Base-by-base conservation (phyloP, 2,888 invertebrate genomes). In the Notodonta ziczac region DNA sequence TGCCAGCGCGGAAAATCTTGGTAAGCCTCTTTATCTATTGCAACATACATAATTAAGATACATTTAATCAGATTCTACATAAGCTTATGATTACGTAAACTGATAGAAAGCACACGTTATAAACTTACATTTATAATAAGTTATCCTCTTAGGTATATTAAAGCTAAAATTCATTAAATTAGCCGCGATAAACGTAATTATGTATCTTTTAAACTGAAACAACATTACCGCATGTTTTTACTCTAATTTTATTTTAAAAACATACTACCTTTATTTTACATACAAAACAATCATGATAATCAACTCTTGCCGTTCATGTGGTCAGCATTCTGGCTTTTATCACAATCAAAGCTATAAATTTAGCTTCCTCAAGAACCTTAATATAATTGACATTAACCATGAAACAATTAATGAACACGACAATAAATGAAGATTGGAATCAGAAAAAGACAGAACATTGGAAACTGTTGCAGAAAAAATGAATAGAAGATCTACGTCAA, bases 1-100 rank as follows among this genome's bases (percentile, higher is more conserved):
- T 88, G 95, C 96, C 76, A 96, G 96, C 76, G 95, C 96, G 63
- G 96, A 96, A 88, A 96, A 96, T 90, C 94, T 96, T 86, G 96
- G 96, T 96, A 91, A 91, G 92, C 77, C 66, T 62, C 65, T 69
- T 55, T 16, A 53, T 46, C 7, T 54, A 50, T 63, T 65, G 59
- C 60, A 52, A n/a, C 50, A 46, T 35, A n/a, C 58, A 42, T 60
- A 48, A 55, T 55, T 58, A 24, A 46, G 50, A n/a, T 60, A 16
- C 9, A 50, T 50, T 9, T 50, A 16, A 16, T 10, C 4, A 9
- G 14, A 50, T 50, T 8, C 48, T 5, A 10, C 7, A 13, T 48
- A n/a, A 48, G n/a, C n/a, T n/a, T 48, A 14, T 55, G 62, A 62
- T 14, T 70, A 70, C 60, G 60, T 70, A 66, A 74, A 66, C 62